Base-by-base conservation (phyloP, 1,140 invertebrate genomes). In the Hyphantria cunea region DNA sequence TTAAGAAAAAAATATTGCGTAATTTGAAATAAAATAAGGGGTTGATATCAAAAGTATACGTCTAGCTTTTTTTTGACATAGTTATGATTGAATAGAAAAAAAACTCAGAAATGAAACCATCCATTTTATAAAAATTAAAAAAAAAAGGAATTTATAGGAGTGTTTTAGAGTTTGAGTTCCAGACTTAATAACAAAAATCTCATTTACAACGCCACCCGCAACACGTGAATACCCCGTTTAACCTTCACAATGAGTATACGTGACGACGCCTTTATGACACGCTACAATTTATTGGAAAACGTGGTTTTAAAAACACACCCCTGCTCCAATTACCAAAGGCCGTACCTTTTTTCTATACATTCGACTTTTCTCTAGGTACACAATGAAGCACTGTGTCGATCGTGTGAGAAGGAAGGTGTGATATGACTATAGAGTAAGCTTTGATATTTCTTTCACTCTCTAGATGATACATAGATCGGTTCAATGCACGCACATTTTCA, bases 221-320 rank as follows among this genome's bases (percentile, higher is more conserved):
- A 51, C 56, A 51, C 37, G 33, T 60, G 56, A n/a, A 32, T 51
- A 50, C 50, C 42, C 61, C 44, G 56, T 66, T 72, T 67, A 66
- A 66, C 66, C 66, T 58, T 55, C 42, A 32, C 54, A 71, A 74
- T 62, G 58, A 56, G 64, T 64, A 45, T 75, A 75, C 72, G 72
- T 75, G 69, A 75, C 69, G 58, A 34, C 47, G 58, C 64, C 61
- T 65, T 67, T 62, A 56, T 75, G 72, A 75, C 72, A 65, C 66
- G 55, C 31, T 53, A 50, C 66, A 75, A 75, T 75, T 75, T 75
- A 75, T 75, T 68, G 69, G 61, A 53, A 66, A 72, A 75, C 69
- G 69, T 75, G 72, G 66, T 47, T 59, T 59, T 68, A 63, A 59
- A 63, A 67, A 66, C 48, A 71, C 47, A 52, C n/a, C 49, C 39